Evolutionary conservation across 2,797 vertebrate genomes (phyloP).

Genomic region (Scyliorhinus canicula): DNA sequence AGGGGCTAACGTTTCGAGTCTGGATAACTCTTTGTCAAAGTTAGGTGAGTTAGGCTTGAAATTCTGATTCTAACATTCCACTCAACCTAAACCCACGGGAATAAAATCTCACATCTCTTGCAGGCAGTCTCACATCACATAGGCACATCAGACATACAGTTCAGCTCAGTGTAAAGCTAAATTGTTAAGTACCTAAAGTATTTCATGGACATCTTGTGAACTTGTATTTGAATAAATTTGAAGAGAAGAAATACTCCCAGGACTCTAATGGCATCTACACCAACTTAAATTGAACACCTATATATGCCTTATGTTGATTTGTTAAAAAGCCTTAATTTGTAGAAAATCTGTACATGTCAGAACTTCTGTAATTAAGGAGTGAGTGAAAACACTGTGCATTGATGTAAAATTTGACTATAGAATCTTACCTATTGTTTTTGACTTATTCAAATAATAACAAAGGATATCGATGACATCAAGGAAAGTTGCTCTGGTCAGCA

Average conservation of each 20-base stretch:
- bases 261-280: not conserved
- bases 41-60: not conserved
- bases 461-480: slow-evolving; percentile 73
- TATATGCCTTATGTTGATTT: not conserved
- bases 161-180: not conserved
- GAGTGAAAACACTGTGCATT: not conserved
- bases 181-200: not conserved
- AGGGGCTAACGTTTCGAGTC: too few species aligned
- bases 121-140: not conserved
- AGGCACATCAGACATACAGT: not conserved
- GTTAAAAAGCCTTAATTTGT: not conserved
- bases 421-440: slow-evolving; percentile 46
- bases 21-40: too few species aligned
- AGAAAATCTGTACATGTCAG: not conserved
- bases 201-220: not conserved
- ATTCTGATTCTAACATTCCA: not conserved
- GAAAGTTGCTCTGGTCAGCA: slow-evolving; percentile 80
- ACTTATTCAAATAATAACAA: slow-evolving; percentile 54
- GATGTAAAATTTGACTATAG: not conserved
- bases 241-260: not conserved
- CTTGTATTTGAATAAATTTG: not conserved
- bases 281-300: not conserved
- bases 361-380: not conserved
- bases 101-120: not conserved
- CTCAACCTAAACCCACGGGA: too few species aligned